Evolutionary conservation across 2,888 invertebrate species (phyloP), one percentile per base, ranked within the genome.

Genomic region (Kuschelorhynchus macadamiae): DNA sequence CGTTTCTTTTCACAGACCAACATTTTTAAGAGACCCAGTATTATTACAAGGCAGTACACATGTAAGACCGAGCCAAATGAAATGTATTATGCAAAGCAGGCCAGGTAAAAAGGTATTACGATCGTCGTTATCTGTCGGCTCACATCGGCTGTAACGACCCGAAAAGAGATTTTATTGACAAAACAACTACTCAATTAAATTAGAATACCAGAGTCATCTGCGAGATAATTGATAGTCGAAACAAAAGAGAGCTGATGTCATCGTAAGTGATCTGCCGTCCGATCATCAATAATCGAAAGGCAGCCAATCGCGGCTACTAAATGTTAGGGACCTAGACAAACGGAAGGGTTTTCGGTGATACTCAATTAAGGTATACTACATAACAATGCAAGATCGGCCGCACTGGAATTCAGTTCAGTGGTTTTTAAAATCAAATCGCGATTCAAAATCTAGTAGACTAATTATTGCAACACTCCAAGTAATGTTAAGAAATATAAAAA

Each of bases 141-240:
- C 55, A 21, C 39, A 55, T 55, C 55, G 55, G 55, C 21, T 33
- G 55, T 57, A 60, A 60, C 60, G 60, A 60, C 30, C 60, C 60
- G 60, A 60, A 60, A 49, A 60, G 30, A 36, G 39, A 62, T 62
- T 62, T 62, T 62, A 62, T 62, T 62, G 62, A 62, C 62, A 62
- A 52, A 62, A 62, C 62, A 62, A 60, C 60, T 60, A 53, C 60
- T 59, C 59, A 66, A 66, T 66, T 66, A 66, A 66, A 66, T 66
- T 66, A 66, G 61, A 66, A 66, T 66, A 59, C 66, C 66, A 41
- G 14, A 63, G 63, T 64, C 64, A 56, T 25, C 47, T 56, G 30
- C 47, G 44, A 65, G 47, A 65, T 65, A 59, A 57, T 57, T 65
- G 57, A 65, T 65, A 57, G 65, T 65, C 49, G 65, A 65, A 65